These are phyloP conservation scores for Sphaeridia pumilis DNA, from an alignment of 2,888 invertebrate genomes.

Conservation along the genomic window DNA sequence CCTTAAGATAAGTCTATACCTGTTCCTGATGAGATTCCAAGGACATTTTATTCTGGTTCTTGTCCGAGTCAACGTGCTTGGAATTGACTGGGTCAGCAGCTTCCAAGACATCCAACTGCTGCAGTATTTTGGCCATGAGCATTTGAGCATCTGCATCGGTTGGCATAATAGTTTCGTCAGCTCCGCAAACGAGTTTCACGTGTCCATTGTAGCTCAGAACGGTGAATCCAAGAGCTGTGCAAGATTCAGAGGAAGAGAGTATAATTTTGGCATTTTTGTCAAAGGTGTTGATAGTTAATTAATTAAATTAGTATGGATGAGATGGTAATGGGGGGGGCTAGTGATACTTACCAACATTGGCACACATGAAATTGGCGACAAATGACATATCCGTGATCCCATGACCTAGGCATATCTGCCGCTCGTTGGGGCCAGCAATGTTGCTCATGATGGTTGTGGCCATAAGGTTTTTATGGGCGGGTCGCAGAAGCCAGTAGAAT, in stretches of 20 bases:
- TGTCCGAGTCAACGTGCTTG: no score
- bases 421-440: neutral
- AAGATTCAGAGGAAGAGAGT: no score
- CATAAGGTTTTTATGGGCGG: neutral
- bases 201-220: slow-evolving; percentile 7
- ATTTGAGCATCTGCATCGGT: neutral
- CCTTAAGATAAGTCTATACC: no score
- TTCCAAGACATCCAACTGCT: neutral
- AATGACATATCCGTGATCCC: slow-evolving; percentile 9
- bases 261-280: no score
- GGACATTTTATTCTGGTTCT: no score
- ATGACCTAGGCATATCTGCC: neutral
- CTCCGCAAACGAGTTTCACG: slow-evolving; percentile 1
- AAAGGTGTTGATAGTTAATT: no score
- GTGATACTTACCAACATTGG: slow-evolving; percentile 3
- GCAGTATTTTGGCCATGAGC: slow-evolving; percentile 2
- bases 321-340: neutral
- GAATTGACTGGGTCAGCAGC: no score
- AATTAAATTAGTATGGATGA: neutral
- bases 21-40: no score
- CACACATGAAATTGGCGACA: slow-evolving; percentile 5
- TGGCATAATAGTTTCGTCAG: slow-evolving; percentile 1
- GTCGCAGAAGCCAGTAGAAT: neutral
- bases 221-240: slow-evolving; percentile 2
- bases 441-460: neutral